These are phyloP conservation scores for Himantopus leucocephalus DNA, from an alignment of 2,113 vertebrate species.

Conservation along the genomic window DNA sequence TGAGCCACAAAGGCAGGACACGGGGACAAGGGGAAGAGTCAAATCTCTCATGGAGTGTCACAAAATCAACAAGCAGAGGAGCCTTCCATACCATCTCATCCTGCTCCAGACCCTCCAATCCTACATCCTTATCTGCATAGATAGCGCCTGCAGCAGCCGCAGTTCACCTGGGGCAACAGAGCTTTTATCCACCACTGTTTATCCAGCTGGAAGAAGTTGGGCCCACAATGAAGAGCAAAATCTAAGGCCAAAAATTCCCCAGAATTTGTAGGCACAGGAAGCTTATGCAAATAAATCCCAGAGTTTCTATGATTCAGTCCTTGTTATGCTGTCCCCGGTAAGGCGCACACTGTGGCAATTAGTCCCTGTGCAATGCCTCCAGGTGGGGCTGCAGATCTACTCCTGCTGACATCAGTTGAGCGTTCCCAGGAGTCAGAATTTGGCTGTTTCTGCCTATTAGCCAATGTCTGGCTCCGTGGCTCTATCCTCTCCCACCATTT, in stretches of 20 bases:
- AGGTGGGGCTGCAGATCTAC: neutral
- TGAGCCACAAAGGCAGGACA: neutral
- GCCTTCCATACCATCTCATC: neutral
- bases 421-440: neutral
- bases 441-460: neutral
- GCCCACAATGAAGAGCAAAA: neutral
- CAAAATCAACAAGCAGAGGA: neutral
- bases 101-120: neutral
- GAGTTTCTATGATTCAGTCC: neutral
- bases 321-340: neutral
- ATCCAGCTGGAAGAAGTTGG: neutral
- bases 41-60: neutral
- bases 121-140: neutral
- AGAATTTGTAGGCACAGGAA: neutral
- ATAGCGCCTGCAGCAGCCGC: neutral
- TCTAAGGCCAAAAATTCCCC: neutral
- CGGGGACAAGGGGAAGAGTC: neutral
- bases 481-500: neutral
- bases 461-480: fast-evolving
- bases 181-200: neutral
- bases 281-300: neutral
- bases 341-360: neutral
- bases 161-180: neutral
- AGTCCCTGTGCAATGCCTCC: neutral
- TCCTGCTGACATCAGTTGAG: neutral